Evolutionary conservation across 2,888 invertebrate species (phyloP), one percentile per base, ranked within the genome.

Genomic region (Scaptomyza flava): DNA sequence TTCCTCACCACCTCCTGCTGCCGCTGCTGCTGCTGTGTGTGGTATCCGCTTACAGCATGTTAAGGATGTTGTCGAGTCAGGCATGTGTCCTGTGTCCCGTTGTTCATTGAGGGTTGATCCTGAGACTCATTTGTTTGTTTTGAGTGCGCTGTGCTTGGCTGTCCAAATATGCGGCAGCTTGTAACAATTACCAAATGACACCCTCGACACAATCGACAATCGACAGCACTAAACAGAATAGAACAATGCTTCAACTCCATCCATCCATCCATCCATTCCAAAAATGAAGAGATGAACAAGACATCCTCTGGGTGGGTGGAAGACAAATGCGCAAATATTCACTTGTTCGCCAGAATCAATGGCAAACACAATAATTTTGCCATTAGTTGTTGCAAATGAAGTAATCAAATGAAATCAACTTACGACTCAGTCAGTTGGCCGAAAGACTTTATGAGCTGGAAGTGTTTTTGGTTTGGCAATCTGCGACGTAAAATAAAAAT

Each of bases 341-440:
- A 90, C 90, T 90, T 90, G 90, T 90, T 41, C 90, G 89, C 86
- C 76, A 78, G 34, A 89, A 89, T 86, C 87, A 90, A 83, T 86
- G 83, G 78, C 31, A 47, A 47, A 33, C 89, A 89, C 89, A 89
- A 90, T 90, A 83, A 89, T 88, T 90, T 73, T 77, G 72, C 86
- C 89, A 90, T 90, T 90, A 90, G 66, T 74, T 61, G 57, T 51
- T 33, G 41, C 63, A 83, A 85, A 86, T 87, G 76, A 86, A 86
- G 85, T 85, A 87, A 86, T 86, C 87, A 86, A 68, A 72, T 68
- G 82, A 71, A 72, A 69, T 79, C 81, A 60, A 82, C 79, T 82
- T 74, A 50, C 73, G 78, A 74, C 59, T 72, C 74, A 62, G 51
- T 67, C 64, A 51, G 12, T 23, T 46, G 31, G n/a, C n/a, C n/a